These are phyloP conservation scores for Channa argus DNA, from an alignment of 2,113 vertebrate genomes.

Conservation along the genomic window DNA sequence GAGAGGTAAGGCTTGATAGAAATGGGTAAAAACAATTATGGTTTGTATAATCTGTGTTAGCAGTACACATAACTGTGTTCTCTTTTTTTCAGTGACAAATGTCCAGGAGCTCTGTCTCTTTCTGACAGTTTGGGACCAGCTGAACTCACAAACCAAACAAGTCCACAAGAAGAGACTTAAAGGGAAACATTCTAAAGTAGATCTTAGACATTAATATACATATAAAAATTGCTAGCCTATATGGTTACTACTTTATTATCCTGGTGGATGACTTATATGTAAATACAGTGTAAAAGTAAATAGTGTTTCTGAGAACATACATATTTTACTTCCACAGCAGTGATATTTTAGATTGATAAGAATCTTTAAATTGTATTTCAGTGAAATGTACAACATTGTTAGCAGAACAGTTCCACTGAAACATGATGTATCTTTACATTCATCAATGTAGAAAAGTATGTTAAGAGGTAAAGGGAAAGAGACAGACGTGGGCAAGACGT, in stretches of 20 bases:
- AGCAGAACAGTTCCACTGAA: neutral
- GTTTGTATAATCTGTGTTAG: neutral
- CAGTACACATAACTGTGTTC: neutral
- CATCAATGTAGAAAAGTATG: no score
- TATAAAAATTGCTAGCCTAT: constrained; percentile 20
- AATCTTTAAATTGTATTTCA: constrained; percentile 37
- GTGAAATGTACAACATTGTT: constrained; percentile 32
- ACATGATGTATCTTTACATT: neutral
- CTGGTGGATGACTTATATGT: constrained; percentile 47
- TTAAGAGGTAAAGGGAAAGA: neutral
- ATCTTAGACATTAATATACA: constrained; percentile 25
- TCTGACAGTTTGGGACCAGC: constrained; percentile 52
- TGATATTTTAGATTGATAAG: constrained; percentile 20
- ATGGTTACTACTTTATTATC: constrained; percentile 22
- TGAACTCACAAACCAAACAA: constrained; percentile 74
- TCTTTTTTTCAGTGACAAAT: constrained; percentile 73
- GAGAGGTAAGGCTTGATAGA: constrained; percentile 69
- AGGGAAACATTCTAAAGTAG: neutral
- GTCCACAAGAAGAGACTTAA: constrained; percentile 79
- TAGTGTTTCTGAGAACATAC: constrained; percentile 46
- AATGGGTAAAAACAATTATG: neutral
- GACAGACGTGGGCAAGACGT: no score
- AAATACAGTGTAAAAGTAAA: constrained; percentile 65
- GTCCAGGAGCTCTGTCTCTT: constrained; percentile 37
- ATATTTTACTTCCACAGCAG: constrained; percentile 61